Evolutionary conservation across 2,113 vertebrate species (phyloP).

Genomic region (Dicentrarchus labrax): DNA sequence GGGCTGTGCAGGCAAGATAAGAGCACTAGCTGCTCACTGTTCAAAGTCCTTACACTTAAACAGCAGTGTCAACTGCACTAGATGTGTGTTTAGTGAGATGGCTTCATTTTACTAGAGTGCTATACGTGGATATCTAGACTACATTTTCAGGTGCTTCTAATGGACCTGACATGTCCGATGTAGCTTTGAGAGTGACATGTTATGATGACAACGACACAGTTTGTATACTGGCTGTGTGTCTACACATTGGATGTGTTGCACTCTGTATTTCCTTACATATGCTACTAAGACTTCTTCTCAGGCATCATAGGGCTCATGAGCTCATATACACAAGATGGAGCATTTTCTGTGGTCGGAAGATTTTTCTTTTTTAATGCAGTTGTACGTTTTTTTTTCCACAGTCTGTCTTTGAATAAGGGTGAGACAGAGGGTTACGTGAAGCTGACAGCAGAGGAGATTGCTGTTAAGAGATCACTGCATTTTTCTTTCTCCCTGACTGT

Average conservation of each 20-base stretch:
- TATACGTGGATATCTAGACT: constrained; percentile 43
- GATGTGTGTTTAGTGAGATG: constrained; percentile 67
- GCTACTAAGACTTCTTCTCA: constrained; percentile 59
- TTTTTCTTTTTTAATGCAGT: constrained; percentile 69
- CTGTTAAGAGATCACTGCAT: constrained; percentile 76
- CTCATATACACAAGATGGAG: constrained; percentile 61
- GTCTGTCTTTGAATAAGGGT: constrained; percentile 69
- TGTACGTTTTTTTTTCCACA: constrained; percentile 29
- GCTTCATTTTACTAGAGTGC: constrained; percentile 64
- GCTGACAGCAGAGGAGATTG: constrained; percentile 76
- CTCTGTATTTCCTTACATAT: constrained; percentile 16
- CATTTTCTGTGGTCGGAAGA: constrained; percentile 40
- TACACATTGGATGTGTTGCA: constrained; percentile 9
- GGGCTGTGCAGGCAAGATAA: constrained; percentile 79
- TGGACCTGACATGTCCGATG: constrained; percentile 35
- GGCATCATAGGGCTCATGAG: constrained; percentile 59
- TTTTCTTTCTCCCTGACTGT: constrained; percentile 68
- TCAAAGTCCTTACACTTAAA: constrained; percentile 70
- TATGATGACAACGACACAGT: constrained; percentile 37
- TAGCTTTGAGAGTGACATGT: constrained; percentile 53
- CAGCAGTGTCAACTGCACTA: constrained; percentile 66
- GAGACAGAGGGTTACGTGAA: constrained; percentile 72
- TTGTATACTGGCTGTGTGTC: constrained; percentile 15
- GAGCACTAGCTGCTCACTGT: constrained; percentile 63
- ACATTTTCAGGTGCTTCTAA: constrained; percentile 49